Evolutionary conservation across 1,140 invertebrate genomes (phyloP).

Genomic region (Lordiphosa stackelbergi): DNA sequence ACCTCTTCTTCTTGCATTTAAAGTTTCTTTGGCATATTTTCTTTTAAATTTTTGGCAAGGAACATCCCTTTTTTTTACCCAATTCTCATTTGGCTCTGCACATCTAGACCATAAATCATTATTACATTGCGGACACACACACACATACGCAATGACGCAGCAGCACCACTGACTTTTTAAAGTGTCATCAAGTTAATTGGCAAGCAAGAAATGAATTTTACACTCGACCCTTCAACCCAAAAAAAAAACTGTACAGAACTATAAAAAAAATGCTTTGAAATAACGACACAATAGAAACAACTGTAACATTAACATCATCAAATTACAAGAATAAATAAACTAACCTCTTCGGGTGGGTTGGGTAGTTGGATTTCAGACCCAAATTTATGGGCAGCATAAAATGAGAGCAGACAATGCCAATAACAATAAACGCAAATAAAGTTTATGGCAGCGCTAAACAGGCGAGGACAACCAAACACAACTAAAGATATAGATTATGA

Average conservation of each 20-base stretch:
- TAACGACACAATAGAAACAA: slow-evolving; percentile 26
- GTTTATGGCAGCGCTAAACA: slow-evolving; percentile 68
- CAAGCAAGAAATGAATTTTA: slow-evolving; percentile 17
- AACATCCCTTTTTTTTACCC: slow-evolving; percentile 18
- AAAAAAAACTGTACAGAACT: slow-evolving; percentile 15
- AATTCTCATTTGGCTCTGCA: slow-evolving; percentile 14
- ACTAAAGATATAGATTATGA: slow-evolving; percentile 37
- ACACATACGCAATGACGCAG: not conserved
- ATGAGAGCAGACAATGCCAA: slow-evolving; percentile 66
- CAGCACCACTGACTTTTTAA: slow-evolving; percentile 20
- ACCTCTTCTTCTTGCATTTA: not conserved
- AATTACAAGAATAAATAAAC: slow-evolving; percentile 65
- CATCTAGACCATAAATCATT: slow-evolving; percentile 32
- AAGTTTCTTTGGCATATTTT: slow-evolving; percentile 29
- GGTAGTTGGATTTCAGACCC: slow-evolving; percentile 3
- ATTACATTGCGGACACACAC: not conserved
- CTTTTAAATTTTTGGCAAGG: slow-evolving; percentile 25
- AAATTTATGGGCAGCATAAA: slow-evolving; percentile 71
- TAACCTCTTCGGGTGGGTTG: slow-evolving; percentile 13
- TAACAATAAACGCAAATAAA: slow-evolving; percentile 74
- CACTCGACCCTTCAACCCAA: slow-evolving; percentile 11
- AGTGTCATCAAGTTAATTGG: slow-evolving; percentile 46
- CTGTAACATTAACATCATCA: slow-evolving; percentile 64
- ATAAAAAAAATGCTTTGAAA: slow-evolving; percentile 4
- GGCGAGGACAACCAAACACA: slow-evolving; percentile 16